Conservation (phyloP, 2,888 invertebrate species). For the Pterobdella sp. region DNA sequence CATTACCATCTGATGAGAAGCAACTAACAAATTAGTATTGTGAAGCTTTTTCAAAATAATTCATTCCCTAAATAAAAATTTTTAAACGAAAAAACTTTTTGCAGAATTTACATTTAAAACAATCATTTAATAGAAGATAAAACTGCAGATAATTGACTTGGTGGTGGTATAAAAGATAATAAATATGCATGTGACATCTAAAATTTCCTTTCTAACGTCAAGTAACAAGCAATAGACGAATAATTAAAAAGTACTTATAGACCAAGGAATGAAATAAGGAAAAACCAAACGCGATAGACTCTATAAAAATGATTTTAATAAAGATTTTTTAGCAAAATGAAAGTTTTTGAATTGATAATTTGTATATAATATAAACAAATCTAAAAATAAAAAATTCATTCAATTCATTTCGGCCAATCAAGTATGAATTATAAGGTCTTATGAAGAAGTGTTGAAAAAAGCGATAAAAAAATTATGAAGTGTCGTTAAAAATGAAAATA, state of each 20-base stretch:
- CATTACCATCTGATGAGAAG: too few species aligned
- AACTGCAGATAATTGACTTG: too few species aligned
- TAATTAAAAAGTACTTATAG: constrained; percentile 4
- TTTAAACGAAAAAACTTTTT: too few species aligned
- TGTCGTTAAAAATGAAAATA: not conserved
- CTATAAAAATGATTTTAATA: not conserved
- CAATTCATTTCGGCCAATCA: not conserved
- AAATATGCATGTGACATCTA: not conserved
- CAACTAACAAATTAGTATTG: too few species aligned
- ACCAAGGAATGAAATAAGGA: not conserved
- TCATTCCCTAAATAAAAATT: too few species aligned
- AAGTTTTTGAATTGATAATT: not conserved
- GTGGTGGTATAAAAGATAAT: not conserved
- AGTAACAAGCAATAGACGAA: not conserved
- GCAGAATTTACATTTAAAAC: too few species aligned
- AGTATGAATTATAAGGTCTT: not conserved
- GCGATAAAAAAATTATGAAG: not conserved
- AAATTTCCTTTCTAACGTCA: not conserved
- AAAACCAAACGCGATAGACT: not conserved
- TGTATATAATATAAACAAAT: not conserved
- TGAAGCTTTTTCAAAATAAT: too few species aligned
- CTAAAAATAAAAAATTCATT: not conserved
- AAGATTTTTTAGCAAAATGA: not conserved
- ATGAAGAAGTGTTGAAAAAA: not conserved
- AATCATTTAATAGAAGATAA: too few species aligned